Evolutionary conservation across 2,888 invertebrate species (phyloP).

Genomic region (Chloroclysta siterata): DNA sequence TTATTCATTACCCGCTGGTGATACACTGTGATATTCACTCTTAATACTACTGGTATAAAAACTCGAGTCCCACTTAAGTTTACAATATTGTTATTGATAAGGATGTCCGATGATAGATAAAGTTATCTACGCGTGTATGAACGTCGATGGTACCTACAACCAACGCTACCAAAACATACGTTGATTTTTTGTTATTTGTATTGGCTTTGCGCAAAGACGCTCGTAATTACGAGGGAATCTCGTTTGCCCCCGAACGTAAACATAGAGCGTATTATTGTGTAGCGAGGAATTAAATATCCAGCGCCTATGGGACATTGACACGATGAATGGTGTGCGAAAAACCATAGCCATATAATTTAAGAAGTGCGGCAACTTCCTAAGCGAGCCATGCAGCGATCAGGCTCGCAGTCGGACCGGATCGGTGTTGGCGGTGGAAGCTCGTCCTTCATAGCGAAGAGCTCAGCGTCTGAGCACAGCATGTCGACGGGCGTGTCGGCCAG

Average conservation of each 20-base stretch:
- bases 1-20: conserved; percentile 40
- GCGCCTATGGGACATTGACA: conserved; percentile 22
- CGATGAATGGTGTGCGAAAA: conserved; percentile 20
- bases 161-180: conserved; percentile 45
- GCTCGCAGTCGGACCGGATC: conserved; percentile 85
- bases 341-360: conserved; percentile 1
- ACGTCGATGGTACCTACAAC: conserved; percentile 42
- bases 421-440: conserved; percentile 63
- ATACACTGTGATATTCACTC: conserved; percentile 51
- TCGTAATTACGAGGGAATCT: conserved; percentile 49
- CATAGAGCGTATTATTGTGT: conserved; percentile 42
- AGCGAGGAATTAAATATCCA: conserved; percentile 41
- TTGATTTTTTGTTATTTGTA: conserved; percentile 48
- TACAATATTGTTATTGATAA: conserved; percentile 62
- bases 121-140: conserved; percentile 59
- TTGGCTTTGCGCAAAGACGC: conserved; percentile 46
- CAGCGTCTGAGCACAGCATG: conserved; percentile 81
- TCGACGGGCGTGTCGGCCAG: conserved; percentile 79
- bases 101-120: conserved; percentile 60
- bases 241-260: conserved; percentile 44
- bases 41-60: conserved; percentile 50
- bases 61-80: conserved; percentile 56
- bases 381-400: conserved; percentile 79
- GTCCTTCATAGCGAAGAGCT: conserved; percentile 75
- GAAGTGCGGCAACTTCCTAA: conserved; percentile 11